These are phyloP conservation scores for Forbesichthys papilliferus DNA, from an alignment of 2,113 vertebrate genomes.

Conservation along the genomic window DNA sequence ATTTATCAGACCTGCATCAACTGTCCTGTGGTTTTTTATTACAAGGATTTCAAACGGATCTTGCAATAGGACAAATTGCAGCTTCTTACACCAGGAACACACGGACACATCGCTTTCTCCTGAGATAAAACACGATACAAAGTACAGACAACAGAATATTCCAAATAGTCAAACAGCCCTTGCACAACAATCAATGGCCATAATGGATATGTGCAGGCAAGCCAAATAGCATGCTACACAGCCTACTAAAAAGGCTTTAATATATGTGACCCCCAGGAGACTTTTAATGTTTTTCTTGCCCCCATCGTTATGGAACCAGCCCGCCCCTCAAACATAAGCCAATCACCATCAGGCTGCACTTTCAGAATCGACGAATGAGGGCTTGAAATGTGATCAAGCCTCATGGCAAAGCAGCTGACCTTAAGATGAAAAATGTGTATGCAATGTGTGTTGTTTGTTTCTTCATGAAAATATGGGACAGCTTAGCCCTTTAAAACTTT, in stretches of 20 bases:
- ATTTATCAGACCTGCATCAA: constrained; percentile 18
- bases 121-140: not conserved
- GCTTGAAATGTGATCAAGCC: not conserved
- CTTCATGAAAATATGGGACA: not conserved
- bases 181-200: constrained; percentile 28
- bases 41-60: constrained; percentile 26
- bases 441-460: not conserved
- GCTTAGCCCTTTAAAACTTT: too few relatives aligned
- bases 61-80: constrained; percentile 4
- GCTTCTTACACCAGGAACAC: not conserved
- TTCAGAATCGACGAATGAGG: too few relatives aligned
- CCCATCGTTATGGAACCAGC: too few relatives aligned
- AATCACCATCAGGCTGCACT: too few relatives aligned
- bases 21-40: constrained; percentile 28
- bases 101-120: not conserved
- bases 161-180: constrained; percentile 7
- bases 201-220: constrained; percentile 25
- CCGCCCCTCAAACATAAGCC: too few relatives aligned
- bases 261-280: not conserved
- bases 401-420: constrained; percentile 11
- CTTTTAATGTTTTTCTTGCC: too few relatives aligned
- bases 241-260: not conserved
- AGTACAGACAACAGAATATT: not conserved
- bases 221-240: constrained; percentile 3
- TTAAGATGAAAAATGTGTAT: constrained; percentile 14